Evolutionary conservation across 1,140 invertebrate genomes (phyloP).

Genomic region (Parasteatoda tepidariorum): DNA sequence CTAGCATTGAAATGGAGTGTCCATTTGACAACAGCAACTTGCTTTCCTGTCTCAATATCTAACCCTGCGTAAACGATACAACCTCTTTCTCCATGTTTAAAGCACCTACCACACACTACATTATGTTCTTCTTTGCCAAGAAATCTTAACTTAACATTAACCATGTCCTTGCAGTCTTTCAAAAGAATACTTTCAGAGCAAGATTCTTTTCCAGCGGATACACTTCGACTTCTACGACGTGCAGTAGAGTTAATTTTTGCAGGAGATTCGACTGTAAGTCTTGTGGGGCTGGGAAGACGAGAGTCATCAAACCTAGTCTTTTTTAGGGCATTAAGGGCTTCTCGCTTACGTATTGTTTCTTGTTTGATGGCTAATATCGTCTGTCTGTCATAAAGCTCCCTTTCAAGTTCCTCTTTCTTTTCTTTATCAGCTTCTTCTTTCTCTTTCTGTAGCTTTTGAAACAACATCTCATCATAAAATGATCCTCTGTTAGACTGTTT

Average conservation of each 20-base stretch:
- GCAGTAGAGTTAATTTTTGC: slow-evolving; percentile 32
- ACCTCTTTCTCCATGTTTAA: slow-evolving; percentile 76
- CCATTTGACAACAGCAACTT: slow-evolving; percentile 80
- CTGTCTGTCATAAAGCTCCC: slow-evolving; percentile 75
- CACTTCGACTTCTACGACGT: slow-evolving; percentile 56
- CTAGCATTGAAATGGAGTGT: slow-evolving; percentile 71
- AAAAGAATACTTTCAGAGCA: slow-evolving; percentile 23
- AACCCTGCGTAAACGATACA: slow-evolving; percentile 78
- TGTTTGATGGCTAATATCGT: slow-evolving; percentile 68
- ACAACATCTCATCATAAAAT: slow-evolving; percentile 87
- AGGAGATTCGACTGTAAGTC: slow-evolving; percentile 6
- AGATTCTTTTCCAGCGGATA: slow-evolving; percentile 11
- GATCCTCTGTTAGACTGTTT: slow-evolving; percentile 80
- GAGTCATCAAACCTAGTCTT: slow-evolving; percentile 44
- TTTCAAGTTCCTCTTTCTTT: slow-evolving; percentile 73
- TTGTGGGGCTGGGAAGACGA: neutral
- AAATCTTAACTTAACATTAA: slow-evolving; percentile 43
- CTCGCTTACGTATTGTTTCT: slow-evolving; percentile 51
- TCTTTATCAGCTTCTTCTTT: slow-evolving; percentile 65
- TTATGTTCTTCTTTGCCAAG: slow-evolving; percentile 38
- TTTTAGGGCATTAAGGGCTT: slow-evolving; percentile 59
- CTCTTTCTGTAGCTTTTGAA: slow-evolving; percentile 74
- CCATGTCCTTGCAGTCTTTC: slow-evolving; percentile 43
- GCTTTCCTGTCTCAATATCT: slow-evolving; percentile 76
- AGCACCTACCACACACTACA: slow-evolving; percentile 38